Evolutionary conservation across 1,140 invertebrate genomes (phyloP), one percentile per base, ranked within the genome.

Genomic region (Penaeus vannamei): DNA sequence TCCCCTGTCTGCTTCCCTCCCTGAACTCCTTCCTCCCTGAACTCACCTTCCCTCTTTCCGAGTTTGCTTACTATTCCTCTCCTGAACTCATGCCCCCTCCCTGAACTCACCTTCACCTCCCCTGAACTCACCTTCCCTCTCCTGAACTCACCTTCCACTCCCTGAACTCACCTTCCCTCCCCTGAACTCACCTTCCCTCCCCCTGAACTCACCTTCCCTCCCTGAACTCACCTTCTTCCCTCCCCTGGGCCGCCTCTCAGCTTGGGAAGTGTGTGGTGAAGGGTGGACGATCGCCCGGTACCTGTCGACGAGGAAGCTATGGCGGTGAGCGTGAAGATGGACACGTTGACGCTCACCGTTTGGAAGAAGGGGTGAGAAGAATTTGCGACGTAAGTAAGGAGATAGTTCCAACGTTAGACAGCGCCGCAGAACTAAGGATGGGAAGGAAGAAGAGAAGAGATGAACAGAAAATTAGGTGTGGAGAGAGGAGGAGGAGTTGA

Each of bases 361-460:
- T 97, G 96, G 1, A 97, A 95, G 92, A 97, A 97, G 0, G 96
- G 96, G 91, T 96, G n/a, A 97, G 92, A 97, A 95, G 0, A 95
- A 94, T n/a, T n/a, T n/a, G n/a, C n/a, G n/a, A 92, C 97, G 97
- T 95, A 97, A 96, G 92, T 97, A 96, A 91, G 95, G 92, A 0
- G 96, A 96, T n/a, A 97, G 89, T 96, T 95, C 97, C 97, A 97
- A 89, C 95, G 93, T 92, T 97, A 96, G 1, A 97, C 23, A 97
- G 92, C 4, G 96, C 96, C 1, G 96, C 96, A 96, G 92, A 97
- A 97, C 95, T 97, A 93, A 5, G 62, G 23, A 26, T 46, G n/a
- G 20, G 42, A 36, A 29, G 36, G 12, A 20, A 0, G 22, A 10
- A 46, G 59, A 46, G 76, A 22, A 2, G 59, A 10, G 36, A 76